phyloP scores from a whole-genome alignment of 2,888 invertebrate genomes.

The Eristalis intricaria region DNA sequence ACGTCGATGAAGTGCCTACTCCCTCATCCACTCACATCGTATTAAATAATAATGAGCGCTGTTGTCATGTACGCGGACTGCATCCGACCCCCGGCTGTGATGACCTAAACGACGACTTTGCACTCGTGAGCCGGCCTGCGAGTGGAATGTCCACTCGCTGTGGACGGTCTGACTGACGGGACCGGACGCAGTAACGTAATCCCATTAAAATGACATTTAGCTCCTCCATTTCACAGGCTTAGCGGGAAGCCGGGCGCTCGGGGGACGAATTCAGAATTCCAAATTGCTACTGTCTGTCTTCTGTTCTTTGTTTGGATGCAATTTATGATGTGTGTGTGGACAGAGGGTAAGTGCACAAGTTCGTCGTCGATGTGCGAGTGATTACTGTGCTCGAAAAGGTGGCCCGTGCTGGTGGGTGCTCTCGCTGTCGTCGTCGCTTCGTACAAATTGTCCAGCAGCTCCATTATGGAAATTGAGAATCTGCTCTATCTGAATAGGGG shows the following conservation, averaged over 20 bases:
- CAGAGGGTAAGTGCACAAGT: conserved; percentile 31
- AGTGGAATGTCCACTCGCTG: not conserved
- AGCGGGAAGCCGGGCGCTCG: conserved; percentile 13
- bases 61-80: not conserved
- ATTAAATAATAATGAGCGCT: conserved; percentile 3
- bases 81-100: conserved; percentile 4
- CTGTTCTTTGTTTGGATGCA: conserved; percentile 14
- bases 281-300: conserved; percentile 6
- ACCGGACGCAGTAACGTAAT: conserved; percentile 58
- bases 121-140: conserved; percentile 24
- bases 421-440: conserved; percentile 17
- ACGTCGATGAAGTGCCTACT: not conserved
- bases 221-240: conserved; percentile 45
- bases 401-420: conserved; percentile 40
- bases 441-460: conserved; percentile 12
- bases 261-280: conserved; percentile 45
- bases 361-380: conserved; percentile 11
- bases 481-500: conserved; percentile 14
- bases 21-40: not conserved
- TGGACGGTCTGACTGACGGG: not conserved
- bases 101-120: conserved; percentile 46
- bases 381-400: conserved; percentile 50
- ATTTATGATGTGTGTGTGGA: conserved; percentile 16
- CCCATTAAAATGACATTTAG: conserved; percentile 63
- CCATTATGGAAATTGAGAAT: conserved; percentile 43